Evolutionary conservation across 2,113 vertebrate species (phyloP), one percentile per base, ranked within the genome.

Genomic region (Sitta europaea): DNA sequence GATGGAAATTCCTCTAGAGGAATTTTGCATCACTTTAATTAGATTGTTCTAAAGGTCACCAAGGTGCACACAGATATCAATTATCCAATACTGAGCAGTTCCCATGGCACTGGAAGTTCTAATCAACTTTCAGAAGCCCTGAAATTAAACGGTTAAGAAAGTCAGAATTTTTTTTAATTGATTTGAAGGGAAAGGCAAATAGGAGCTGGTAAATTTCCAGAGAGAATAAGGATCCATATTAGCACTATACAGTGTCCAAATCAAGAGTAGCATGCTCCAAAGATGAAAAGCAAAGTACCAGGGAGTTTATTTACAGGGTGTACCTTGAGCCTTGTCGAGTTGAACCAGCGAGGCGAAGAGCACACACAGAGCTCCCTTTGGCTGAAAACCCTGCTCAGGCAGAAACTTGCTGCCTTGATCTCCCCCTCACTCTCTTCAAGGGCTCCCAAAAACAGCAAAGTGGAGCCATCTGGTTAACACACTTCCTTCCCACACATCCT

Each of bases 391-490:
- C 73, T 48, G 31, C 84, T 94, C 88, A 76, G 75, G 59, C 50
- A 86, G 67, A 90, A 90, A 77, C 47, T 62, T 84, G 67, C 88
- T 95, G 80, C 83, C 92, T 89, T 89, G 55, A 81, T 96, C 91
- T 84, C 76, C 89, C 72, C 61, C 83, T 92, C 91, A 71, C 76
- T 63, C 43, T 58, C 45, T 95, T 86, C 76, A 92, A 95, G 88
- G 68, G 73, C 59, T 93, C 88, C 88, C 72, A 67, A 86, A 94
- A 95, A 62, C 86, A 76, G 86, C 48, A 81, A 92, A 92, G 75
- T 33, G 5, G 36, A 95, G 83, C 94, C 92, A 91, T 95, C 91
- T 95, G 96, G 88, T 91, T 97, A 91, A 78, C 91, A 92, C 79
- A 42, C 67, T 88, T 90, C 8, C 88, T 88, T 95, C 95, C 92